phyloP scores from a whole-genome alignment of 1,140 invertebrate genomes.

The Eupristina koningsbergeri region DNA sequence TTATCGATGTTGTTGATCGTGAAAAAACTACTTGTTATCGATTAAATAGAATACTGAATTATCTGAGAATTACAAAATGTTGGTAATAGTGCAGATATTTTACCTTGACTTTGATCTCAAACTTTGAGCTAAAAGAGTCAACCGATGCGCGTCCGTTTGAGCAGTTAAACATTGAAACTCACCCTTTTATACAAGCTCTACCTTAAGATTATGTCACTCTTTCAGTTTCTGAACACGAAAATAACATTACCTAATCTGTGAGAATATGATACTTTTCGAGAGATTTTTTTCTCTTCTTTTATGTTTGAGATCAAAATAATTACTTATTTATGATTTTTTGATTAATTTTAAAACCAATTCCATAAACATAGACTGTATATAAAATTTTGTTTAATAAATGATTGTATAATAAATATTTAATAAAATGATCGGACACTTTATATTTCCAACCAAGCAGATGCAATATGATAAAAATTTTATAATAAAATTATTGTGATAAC shows the following conservation, averaged over 20 bases:
- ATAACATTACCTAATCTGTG: no score
- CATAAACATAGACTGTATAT: no score
- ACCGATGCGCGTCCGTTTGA: background rate
- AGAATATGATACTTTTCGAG: no score
- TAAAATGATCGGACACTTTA: no score
- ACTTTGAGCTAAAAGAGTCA: constrained; percentile 5
- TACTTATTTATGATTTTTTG: background rate
- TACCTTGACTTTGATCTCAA: background rate
- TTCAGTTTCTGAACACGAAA: background rate
- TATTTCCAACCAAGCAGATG: no score
- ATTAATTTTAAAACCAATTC: no score
- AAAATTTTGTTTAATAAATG: no score
- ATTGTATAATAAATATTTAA: no score
- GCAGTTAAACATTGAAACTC: background rate
- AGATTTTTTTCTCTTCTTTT: background rate
- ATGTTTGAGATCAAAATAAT: background rate
- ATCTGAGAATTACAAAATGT: background rate
- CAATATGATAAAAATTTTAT: no score
- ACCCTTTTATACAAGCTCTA: background rate
- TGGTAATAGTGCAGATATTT: background rate
- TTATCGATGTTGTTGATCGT: no score
- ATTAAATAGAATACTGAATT: background rate
- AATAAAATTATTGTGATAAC: no score
- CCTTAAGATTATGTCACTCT: background rate
- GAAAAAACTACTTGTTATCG: background rate